Evolutionary conservation across 23 tunicate species (phyloP).

Genomic region (Clavelina lepadiformis): DNA sequence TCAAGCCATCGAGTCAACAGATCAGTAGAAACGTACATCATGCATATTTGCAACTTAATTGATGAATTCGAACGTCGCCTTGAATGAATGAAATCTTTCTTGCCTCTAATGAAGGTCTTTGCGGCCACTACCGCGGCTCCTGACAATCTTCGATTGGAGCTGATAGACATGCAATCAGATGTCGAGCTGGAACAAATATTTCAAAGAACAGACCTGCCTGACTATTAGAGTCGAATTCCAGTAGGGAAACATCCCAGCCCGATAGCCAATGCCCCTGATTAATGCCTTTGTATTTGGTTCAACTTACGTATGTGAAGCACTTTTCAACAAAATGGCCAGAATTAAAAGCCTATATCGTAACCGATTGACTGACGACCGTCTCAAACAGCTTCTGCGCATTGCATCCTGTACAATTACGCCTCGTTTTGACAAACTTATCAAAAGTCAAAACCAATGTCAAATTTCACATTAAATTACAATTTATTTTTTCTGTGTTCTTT

Average conservation of each 20-base stretch:
- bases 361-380: slow-evolving; percentile 28
- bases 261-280: neutral
- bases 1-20: slow-evolving; percentile 7
- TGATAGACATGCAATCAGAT: slow-evolving; percentile 36
- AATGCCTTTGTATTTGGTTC: neutral
- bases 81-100: slow-evolving; percentile 22
- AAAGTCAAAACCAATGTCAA: slow-evolving; percentile 22
- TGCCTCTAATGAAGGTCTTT: slow-evolving; percentile 35
- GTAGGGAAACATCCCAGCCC: too few species aligned
- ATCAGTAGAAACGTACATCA: neutral
- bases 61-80: slow-evolving; percentile 9
- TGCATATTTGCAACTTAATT: slow-evolving; percentile 5
- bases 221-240: too few species aligned
- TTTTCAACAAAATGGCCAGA: slow-evolving; percentile 31
- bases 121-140: slow-evolving; percentile 28
- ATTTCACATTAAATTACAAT: slow-evolving; percentile 3
- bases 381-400: slow-evolving; percentile 26
- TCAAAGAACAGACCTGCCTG: slow-evolving; percentile 15
- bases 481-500: slow-evolving; percentile 11
- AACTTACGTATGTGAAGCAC: slow-evolving; percentile 18
- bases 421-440: slow-evolving; percentile 9
- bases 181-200: slow-evolving; percentile 22
- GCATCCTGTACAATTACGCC: slow-evolving; percentile 18
- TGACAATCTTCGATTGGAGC: slow-evolving; percentile 34
- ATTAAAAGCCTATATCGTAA: slow-evolving; percentile 29